A percentile compares a stretch with the other conserved stretches of the same genome.
These are phyloP conservation scores for Plagiodera versicolora DNA, from an alignment of 2,888 invertebrate genomes.

Conservation along the genomic window DNA sequence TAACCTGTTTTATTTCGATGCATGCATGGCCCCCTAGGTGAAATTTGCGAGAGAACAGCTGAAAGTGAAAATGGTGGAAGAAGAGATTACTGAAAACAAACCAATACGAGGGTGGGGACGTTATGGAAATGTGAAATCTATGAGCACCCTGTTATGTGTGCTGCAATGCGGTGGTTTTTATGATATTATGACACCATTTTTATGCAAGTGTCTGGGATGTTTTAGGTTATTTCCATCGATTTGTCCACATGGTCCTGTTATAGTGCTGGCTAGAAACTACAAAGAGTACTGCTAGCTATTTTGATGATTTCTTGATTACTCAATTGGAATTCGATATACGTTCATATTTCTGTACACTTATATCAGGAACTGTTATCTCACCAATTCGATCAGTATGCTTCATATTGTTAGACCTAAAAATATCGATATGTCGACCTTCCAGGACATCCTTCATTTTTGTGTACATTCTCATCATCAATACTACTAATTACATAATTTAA, in stretches of 20 bases:
- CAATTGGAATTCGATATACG: no score
- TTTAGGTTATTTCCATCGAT: conserved; percentile 4
- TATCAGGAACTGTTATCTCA: no score
- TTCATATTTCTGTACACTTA: no score
- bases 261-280: neutral
- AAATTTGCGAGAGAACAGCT: conserved; percentile 31
- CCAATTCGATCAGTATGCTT: no score
- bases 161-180: conserved; percentile 47
- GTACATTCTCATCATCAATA: no score
- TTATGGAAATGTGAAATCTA: conserved; percentile 49
- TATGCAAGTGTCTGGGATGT: conserved; percentile 33
- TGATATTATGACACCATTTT: conserved; percentile 39
- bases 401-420: no score
- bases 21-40: conserved; percentile 20
- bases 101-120: conserved; percentile 41
- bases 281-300: no score
- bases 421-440: no score
- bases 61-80: conserved; percentile 26
- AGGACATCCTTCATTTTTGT: no score
- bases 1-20: conserved; percentile 15
- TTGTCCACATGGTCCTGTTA: neutral
- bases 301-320: no score
- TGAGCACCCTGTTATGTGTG: conserved; percentile 40
- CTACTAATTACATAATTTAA: no score
- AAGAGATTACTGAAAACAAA: conserved; percentile 48